phyloP scores from a whole-genome alignment of 2,797 vertebrate genomes.

The Astyanax mexicanus region DNA sequence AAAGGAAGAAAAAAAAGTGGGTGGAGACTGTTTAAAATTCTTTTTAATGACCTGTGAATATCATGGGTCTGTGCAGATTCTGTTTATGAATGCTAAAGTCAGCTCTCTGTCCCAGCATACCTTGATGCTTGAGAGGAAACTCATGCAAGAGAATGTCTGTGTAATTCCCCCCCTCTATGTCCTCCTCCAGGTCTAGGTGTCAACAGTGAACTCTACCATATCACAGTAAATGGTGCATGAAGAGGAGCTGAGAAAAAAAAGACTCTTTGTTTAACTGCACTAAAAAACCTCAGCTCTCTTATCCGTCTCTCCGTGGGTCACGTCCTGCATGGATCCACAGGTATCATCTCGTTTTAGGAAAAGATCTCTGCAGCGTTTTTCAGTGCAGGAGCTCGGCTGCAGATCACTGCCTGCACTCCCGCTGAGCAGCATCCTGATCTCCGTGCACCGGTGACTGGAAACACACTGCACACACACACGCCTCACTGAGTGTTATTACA shows the following conservation, averaged over 20 bases:
- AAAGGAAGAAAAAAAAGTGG: too few species aligned
- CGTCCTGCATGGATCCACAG: background rate
- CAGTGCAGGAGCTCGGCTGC: conserved; percentile 1
- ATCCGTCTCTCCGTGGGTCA: background rate
- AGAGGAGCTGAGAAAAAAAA: conserved; percentile 51
- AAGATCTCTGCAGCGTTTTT: background rate
- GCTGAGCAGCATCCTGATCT: conserved; percentile 9
- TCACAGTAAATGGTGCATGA: conserved; percentile 63
- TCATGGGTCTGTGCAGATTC: background rate
- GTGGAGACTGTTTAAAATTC: too few species aligned
- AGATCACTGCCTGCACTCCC: background rate
- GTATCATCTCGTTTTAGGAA: background rate
- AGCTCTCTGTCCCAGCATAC: conserved; percentile 26
- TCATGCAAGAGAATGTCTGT: conserved; percentile 32
- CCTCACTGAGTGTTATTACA: conserved; percentile 34
- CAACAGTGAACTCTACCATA: conserved; percentile 33
- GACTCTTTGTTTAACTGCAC: conserved; percentile 23
- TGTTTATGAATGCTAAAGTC: conserved; percentile 17
- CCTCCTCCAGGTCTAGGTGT: conserved; percentile 31
- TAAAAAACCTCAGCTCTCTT: background rate
- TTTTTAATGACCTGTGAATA: background rate
- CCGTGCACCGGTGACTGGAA: conserved; percentile 4
- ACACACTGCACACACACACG: conserved; percentile 27
- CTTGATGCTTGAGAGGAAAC: conserved; percentile 2
- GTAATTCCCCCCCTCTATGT: conserved; percentile 2